These are phyloP conservation scores for Drosophila paracracens DNA, from an alignment of 2,888 invertebrate genomes.

Conservation along the genomic window DNA sequence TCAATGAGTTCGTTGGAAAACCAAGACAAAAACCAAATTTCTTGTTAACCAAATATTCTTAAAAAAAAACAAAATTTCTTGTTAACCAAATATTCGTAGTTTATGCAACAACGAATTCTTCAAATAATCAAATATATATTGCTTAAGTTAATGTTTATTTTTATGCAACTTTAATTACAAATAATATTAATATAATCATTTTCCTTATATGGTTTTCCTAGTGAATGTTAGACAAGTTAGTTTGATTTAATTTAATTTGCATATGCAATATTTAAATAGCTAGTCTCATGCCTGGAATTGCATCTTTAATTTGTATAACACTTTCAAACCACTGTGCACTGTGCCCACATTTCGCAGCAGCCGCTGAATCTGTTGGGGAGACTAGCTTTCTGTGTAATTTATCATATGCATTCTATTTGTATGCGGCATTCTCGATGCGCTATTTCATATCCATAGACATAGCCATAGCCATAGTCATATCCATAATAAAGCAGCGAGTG, in stretches of 20 bases:
- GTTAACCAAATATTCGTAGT: too few relatives aligned
- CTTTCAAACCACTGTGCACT: slow-evolving; percentile 43
- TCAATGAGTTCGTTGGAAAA: neutral
- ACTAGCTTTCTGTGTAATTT: slow-evolving; percentile 54
- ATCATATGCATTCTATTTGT: slow-evolving; percentile 61
- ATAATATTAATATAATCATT: neutral
- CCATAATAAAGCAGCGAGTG: slow-evolving; percentile 13
- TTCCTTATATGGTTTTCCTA: neutral
- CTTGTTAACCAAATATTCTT: neutral
- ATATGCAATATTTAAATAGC: neutral
- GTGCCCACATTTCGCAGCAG: slow-evolving; percentile 42
- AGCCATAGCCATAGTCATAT: neutral
- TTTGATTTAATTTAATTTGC: neutral
- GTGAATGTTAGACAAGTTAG: neutral
- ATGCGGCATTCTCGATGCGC: slow-evolving; percentile 43
- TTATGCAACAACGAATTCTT: neutral
- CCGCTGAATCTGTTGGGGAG: slow-evolving; percentile 15
- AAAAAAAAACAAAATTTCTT: too few relatives aligned
- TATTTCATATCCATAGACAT: slow-evolving; percentile 16
- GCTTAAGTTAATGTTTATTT: neutral
- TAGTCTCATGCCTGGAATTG: neutral
- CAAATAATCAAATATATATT: neutral
- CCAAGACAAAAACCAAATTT: neutral
- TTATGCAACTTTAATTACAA: neutral
- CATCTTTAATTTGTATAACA: neutral